Evolutionary conservation across 2,113 vertebrate genomes (phyloP).

Genomic region (Laticauda laticaudata): DNA sequence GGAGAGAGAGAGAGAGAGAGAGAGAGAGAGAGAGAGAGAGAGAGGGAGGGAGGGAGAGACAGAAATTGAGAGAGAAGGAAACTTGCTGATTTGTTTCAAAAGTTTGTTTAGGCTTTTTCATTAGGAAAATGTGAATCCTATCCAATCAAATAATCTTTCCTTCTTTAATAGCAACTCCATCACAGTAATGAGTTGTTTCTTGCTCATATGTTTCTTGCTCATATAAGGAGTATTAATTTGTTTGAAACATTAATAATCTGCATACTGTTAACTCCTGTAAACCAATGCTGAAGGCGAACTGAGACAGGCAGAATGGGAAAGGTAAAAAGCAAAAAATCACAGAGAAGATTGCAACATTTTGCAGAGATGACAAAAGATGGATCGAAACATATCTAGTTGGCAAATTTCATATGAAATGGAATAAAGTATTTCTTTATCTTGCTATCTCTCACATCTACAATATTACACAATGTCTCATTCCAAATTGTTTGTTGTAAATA

Average conservation of each 20-base stretch:
- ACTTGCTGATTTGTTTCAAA: background rate
- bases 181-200: background rate
- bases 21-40: too few species aligned
- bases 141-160: background rate
- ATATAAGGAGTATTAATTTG: background rate
- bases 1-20: background rate
- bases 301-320: background rate
- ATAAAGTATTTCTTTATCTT: background rate
- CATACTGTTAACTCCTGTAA: background rate
- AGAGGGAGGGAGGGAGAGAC: too few species aligned
- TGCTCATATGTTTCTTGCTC: background rate
- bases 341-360: conserved; percentile 16
- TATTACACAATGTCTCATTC: conserved; percentile 29
- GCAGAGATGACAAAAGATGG: background rate
- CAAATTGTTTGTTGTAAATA: background rate
- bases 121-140: background rate
- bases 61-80: background rate
- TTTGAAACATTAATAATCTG: background rate
- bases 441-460: conserved; percentile 27
- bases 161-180: background rate
- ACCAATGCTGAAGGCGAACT: background rate
- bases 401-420: background rate
- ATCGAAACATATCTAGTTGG: background rate
- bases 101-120: background rate
- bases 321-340: background rate